Evolutionary conservation across 2,888 invertebrate species (phyloP), one percentile per base, ranked within the genome.

Genomic region (Xanthorhoe spadicearia): DNA sequence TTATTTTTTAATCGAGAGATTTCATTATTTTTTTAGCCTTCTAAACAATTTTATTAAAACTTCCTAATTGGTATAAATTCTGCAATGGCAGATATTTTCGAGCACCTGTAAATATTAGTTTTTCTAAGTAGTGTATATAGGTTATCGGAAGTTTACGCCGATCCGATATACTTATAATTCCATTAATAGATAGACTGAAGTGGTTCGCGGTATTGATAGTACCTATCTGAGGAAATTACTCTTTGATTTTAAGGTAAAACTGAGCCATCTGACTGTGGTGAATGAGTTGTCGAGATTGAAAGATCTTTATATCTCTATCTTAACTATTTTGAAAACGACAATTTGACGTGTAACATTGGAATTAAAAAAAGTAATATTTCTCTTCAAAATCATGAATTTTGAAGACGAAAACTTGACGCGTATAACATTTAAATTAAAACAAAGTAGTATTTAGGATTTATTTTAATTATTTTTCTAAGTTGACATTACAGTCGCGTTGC

Each of bases 161-260:
- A 58, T 66, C n/a, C n/a, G n/a, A 61, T 63, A 28, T 62, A 70
- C 70, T 67, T 52, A 69, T n/a, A 66, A 69, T 61, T 65, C 72
- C 70, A 72, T 66, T 71, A 64, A 68, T 56, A 69, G 72, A 73
- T 73, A 73, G n/a, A 18, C 0, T 69, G n/a, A 50, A 70, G 70
- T 63, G 59, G 55, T 68, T 67, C 60, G 43, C n/a, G 53, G 43
- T 64, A 64, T 48, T 65, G 64, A 60, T 66, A 55, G 18, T 49
- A 43, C 23, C 19, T 51, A 51, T 38, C 50, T 50, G 17, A 18
- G 13, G 2, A 32, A n/a, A 17, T 57, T 18, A 13, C 32, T n/a
- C 35, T 50, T 50, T 35, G 32, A 18, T 58, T 50, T 58, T 23
- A 13, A 2, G 35, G 35, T 43, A 43, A 43, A 5, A 43, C 10